phyloP scores from a whole-genome alignment of 2,888 invertebrate species.

The Chymomyza procnemis region DNA sequence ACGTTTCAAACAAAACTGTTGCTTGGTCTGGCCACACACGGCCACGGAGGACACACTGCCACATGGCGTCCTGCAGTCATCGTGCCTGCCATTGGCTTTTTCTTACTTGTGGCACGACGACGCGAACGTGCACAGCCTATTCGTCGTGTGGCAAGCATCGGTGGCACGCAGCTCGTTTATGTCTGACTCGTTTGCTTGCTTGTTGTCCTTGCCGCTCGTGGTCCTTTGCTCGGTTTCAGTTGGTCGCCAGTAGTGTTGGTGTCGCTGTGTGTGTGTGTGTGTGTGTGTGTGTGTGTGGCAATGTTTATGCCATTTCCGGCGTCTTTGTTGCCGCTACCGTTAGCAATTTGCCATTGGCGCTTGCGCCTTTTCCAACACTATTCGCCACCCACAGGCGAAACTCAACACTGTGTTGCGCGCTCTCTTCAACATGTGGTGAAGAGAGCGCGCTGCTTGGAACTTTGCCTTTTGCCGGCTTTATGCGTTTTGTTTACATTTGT shows the following conservation, averaged over 20 bases:
- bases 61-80: background rate
- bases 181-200: constrained; percentile 14
- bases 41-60: constrained; percentile 1
- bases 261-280: constrained; percentile 46
- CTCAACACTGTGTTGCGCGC: constrained; percentile 5
- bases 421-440: constrained; percentile 43
- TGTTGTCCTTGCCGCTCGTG: constrained; percentile 1
- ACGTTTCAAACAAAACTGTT: constrained; percentile 68
- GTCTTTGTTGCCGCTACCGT: constrained; percentile 31
- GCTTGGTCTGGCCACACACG: constrained; percentile 30
- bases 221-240: constrained; percentile 16
- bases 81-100: background rate
- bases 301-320: constrained; percentile 30
- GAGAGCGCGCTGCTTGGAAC: background rate
- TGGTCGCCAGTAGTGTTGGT: constrained; percentile 5
- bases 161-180: background rate
- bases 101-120: background rate
- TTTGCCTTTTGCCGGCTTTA: constrained; percentile 41
- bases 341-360: constrained; percentile 51
- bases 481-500: constrained; percentile 71
- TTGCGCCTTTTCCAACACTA: constrained; percentile 37
- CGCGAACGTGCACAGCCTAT: background rate
- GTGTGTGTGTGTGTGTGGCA: constrained; percentile 26
- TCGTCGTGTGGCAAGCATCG: background rate
- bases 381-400: constrained; percentile 7